Conservation (phyloP, 2,113 vertebrate genomes). For the Nerophis lumbriciformis region DNA sequence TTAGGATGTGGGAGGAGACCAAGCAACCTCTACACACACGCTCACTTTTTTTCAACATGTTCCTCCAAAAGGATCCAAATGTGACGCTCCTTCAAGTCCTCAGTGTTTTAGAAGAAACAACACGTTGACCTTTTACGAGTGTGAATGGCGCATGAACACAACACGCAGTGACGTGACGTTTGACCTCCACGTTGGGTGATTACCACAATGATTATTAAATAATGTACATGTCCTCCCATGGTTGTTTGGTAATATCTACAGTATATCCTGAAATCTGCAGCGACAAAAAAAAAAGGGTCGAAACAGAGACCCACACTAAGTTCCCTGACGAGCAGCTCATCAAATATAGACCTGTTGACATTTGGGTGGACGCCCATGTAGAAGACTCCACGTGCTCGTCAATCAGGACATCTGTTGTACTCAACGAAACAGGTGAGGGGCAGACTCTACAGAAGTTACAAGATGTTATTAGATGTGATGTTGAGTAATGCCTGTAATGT, state of each 20-base stretch:
- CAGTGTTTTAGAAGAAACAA: conserved; percentile 57
- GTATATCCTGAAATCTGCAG: conserved; percentile 6
- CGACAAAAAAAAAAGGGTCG: fast-evolving
- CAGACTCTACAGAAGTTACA: too few species aligned
- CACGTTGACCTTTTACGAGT: conserved; percentile 27
- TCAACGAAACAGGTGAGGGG: conserved; percentile 37
- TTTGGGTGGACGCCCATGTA: conserved; percentile 47
- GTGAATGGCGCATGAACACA: conserved; percentile 56
- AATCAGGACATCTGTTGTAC: conserved; percentile 14
- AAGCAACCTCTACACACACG: too few species aligned
- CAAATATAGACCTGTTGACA: fast-evolving
- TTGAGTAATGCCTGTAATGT: too few species aligned
- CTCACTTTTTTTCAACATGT: neutral
- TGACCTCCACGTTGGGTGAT: conserved; percentile 53
- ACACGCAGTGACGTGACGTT: conserved; percentile 25
- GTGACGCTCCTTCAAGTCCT: conserved; percentile 43
- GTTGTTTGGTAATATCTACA: neutral
- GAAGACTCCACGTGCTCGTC: conserved; percentile 42
- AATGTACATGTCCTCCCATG: neutral
- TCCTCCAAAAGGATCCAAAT: conserved; percentile 33
- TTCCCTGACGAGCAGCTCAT: neutral
- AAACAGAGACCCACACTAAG: fast-evolving
- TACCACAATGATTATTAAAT: neutral
- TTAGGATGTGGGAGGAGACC: too few species aligned
- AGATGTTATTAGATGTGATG: too few species aligned